Percentiles rank a stretch among this genome's conserved stretches.
phyloP scores from a whole-genome alignment of 2,113 vertebrate genomes.

The Apodemus speciosus region DNA sequence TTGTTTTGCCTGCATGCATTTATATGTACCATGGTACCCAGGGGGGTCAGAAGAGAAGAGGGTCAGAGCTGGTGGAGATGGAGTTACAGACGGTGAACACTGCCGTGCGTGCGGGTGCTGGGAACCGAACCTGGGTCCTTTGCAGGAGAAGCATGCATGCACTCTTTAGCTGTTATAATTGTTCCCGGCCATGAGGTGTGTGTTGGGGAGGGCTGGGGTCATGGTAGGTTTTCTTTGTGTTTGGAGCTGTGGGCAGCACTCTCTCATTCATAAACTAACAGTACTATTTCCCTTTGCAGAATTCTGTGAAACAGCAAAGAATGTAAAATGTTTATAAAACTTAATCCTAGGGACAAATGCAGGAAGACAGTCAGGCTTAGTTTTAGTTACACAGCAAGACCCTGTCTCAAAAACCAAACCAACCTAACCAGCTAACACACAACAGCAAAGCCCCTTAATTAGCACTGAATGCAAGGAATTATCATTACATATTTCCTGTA shows the following conservation, averaged over 20 bases:
- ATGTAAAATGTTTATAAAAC: neutral
- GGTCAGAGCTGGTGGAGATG: neutral
- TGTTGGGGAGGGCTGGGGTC: too few species aligned
- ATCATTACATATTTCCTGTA: accelerated
- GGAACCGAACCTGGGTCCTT: neutral
- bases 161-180: neutral
- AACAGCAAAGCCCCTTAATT: neutral
- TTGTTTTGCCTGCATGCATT: neutral
- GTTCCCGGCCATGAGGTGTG: neutral
- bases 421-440: neutral
- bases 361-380: neutral
- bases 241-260: neutral
- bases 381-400: neutral
- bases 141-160: neutral
- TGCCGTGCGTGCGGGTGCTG: neutral
- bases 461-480: accelerated
- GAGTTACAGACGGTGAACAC: neutral
- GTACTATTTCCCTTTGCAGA: neutral
- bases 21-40: neutral
- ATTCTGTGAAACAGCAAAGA: neutral
- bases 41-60: neutral
- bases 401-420: neutral
- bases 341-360: neutral
- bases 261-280: neutral
- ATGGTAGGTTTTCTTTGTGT: neutral